Evolutionary conservation across 1,140 invertebrate species (phyloP), one percentile per base, ranked within the genome.

Genomic region (Drosophila paulistorum): DNA sequence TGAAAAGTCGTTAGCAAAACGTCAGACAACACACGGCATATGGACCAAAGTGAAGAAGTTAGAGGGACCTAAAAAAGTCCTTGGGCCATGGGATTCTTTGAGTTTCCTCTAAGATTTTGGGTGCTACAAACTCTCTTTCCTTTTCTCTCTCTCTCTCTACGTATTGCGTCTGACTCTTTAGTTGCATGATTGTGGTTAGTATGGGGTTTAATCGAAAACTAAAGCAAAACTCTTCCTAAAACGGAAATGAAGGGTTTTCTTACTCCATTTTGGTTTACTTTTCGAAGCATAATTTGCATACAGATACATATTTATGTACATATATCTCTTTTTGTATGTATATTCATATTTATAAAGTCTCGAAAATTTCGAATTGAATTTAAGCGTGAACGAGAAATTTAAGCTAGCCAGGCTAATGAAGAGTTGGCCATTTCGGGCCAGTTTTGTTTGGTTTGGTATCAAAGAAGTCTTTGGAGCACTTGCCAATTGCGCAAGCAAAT

Each of bases 1-100:
- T 87, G 83, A 87, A 87, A 87, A 87, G 83, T 87, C 83, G 84
- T 87, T 87, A 87, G 83, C 76, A 83, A 86, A 87, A 87, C 77
- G 83, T 81, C 71, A 82, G 74, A 82, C 74, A 81, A 82, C 79
- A 81, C 74, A 81, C 79, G 79, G 79, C 65, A 73, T 64, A 55
- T 62, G 65, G 70, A 65, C 69, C 59, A 65, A 65, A 41, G 59
- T 65, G 69, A 37, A 64, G 26, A 35, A 51, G 35, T 48, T 58
- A 20, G n/a, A 55, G 20, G 63, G 35, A 23, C 42, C 48, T 30
- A 33, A 48, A 41, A 33, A 48, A 41, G 26, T 58, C 70, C 63
- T 67, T 74, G 70, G 68, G 23, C 42, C 70, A 54, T 17, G 42
- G 57, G 57, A 20, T 45, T 65, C 37, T 30, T 42, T 62, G 35